Base-by-base conservation (phyloP, 2,797 vertebrate species). In the Gorsachius magnificus region DNA sequence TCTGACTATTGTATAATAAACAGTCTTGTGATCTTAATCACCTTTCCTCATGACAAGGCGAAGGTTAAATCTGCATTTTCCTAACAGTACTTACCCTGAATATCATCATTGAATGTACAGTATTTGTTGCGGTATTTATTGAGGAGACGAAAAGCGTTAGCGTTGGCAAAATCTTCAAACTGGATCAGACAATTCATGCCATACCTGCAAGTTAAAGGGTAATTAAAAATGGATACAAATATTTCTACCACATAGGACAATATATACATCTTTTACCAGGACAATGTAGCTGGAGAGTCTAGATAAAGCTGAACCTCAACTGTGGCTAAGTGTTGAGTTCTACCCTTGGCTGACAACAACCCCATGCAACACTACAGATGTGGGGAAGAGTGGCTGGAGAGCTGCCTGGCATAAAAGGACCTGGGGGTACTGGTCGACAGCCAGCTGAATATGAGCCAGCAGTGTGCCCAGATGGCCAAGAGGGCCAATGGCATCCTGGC, bases 121-220 rank as follows among this genome's bases (percentile, higher is more conserved):
- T 99, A 99, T 76, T 97, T 98, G 96, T 98, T 98, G 82, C 99
- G 99, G 97, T 99, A 99, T 95, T 99, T 99, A 97, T 98, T 98
- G 93, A 99, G 99, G 78, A 99, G 99, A 63, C 99, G 99, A 90
- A 99, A 99, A 21, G 99, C 99, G 0, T 99, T 99, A 97, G 97
- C 98, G 87, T 99, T 99, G 93, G 99, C 99, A 84, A 99, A 99
- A 91, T 99, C 99, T 97, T 99, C 99, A 98, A 99, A 99, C 97
- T 99, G 99, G 95, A 99, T 99, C 54, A 99, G 98, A 90, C 99
- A 99, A 96, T 98, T 99, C 98, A 99, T 99, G 86, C 99, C 99
- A 0, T 99, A 99, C 97, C 99, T 99, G 97, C 56, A 95, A 86
- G 35, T 48, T 22, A 85, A 93, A 85, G 38, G 13, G 19, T 28